Evolutionary conservation across 2,888 invertebrate species (phyloP), one percentile per base, ranked within the genome.

Genomic region (Pyrrhia umbra): DNA sequence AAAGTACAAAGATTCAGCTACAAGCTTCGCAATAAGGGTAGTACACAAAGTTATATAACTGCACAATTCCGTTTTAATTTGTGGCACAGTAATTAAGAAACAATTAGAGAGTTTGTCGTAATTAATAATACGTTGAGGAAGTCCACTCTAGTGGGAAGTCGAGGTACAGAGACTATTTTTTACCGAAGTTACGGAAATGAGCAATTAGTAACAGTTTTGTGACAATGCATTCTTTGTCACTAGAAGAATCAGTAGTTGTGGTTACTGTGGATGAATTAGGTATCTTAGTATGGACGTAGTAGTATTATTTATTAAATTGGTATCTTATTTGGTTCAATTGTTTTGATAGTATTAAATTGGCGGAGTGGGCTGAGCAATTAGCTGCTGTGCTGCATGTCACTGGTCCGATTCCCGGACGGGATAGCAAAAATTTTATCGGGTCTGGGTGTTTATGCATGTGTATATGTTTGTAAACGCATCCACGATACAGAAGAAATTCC

Each of bases 1-100:
- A 34, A 47, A 61, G 50, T 3, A 10, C 6, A 20, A 15, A 47
- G 9, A 40, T 50, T 47, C 10, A 52, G 3, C n/a, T 43, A 49
- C 37, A 20, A 45, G 37, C 37, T 34, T 20, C 10, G 51, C 13
- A 72, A 60, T 61, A 66, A 37, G 34, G 47, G 43, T 30, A 18
- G 55, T 40, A 55, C 16, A 51, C 13, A 20, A 42, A 2, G 34
- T 52, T 61, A 43, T 49, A 49, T 37, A 49, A 50, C 55, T 23
- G 15, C 9, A 34, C 20, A 52, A 72, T 52, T 49, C 57, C 13
- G 13, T 39, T 61, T 45, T 42, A 67, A 49, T 56, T 56, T 27
- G 30, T 66, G 39, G 23, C 47, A n/a, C n/a, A 40, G n/a, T 58
- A 43, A 60, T 42, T 40, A 47, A 18, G 30, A 18, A 45, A 47